phyloP scores from a whole-genome alignment of 2,113 vertebrate genomes.

The Mormoops blainvillei region DNA sequence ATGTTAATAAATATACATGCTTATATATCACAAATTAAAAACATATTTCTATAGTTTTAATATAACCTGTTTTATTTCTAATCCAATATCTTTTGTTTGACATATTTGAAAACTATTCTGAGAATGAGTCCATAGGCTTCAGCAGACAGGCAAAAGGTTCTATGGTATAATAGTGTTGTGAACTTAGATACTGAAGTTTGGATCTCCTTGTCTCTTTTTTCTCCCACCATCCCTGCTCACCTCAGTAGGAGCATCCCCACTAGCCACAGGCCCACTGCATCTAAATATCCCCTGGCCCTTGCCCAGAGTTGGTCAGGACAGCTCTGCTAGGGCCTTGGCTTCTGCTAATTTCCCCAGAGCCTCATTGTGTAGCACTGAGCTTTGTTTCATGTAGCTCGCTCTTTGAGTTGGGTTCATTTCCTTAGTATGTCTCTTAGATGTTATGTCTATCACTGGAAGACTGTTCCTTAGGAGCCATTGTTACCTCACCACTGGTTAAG shows the following conservation, averaged over 20 bases:
- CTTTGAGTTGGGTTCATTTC: background rate
- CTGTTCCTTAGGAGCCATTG: background rate
- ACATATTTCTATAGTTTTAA: background rate
- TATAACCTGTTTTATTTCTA: background rate
- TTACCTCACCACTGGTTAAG: background rate
- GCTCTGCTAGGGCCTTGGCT: background rate
- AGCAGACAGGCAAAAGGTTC: background rate
- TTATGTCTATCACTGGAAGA: background rate
- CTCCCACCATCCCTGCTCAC: background rate
- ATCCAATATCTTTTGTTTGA: background rate
- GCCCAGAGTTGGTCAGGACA: background rate
- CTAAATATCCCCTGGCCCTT: background rate
- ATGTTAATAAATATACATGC: background rate
- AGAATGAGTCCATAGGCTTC: background rate
- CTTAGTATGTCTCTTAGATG: background rate
- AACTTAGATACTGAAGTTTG: background rate
- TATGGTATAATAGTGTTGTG: background rate
- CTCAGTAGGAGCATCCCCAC: background rate
- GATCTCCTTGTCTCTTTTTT: background rate
- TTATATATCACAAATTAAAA: background rate
- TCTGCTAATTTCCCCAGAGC: background rate
- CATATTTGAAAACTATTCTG: background rate
- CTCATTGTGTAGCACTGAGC: background rate
- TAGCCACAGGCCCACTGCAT: background rate
- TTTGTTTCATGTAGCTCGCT: background rate